These are phyloP conservation scores for Capitulum mitella DNA, from an alignment of 2,888 invertebrate genomes.

Conservation along the genomic window DNA sequence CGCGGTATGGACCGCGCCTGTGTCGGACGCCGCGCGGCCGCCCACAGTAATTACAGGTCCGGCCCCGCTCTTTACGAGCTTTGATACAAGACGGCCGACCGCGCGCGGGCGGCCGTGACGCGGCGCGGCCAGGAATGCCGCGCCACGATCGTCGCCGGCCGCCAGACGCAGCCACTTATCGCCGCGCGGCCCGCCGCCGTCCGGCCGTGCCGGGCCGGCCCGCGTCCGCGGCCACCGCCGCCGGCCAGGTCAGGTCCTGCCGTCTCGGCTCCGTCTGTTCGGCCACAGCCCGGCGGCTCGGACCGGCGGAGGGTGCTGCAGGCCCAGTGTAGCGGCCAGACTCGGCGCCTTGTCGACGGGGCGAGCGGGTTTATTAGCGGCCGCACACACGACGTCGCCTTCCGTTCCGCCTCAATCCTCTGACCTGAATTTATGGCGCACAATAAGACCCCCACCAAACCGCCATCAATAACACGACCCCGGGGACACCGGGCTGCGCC, in stretches of 20 bases:
- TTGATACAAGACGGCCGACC: slow-evolving; percentile 5
- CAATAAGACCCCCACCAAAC: not conserved
- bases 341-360: not conserved
- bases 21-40: not conserved
- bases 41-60: slow-evolving; percentile 4
- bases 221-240: too few relatives aligned
- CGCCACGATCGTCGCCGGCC: not conserved
- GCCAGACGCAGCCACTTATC: not conserved
- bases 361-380: not conserved
- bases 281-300: too few relatives aligned
- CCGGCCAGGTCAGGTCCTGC: too few relatives aligned
- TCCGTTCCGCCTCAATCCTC: not conserved
- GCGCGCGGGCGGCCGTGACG: slow-evolving; percentile 6
- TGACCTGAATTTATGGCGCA: not conserved
- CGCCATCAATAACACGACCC: slow-evolving; percentile 3
- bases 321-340: not conserved
- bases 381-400: not conserved
- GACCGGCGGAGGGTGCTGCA: too few relatives aligned
- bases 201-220: too few relatives aligned
- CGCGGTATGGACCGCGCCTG: not conserved
- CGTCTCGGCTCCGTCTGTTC: too few relatives aligned
- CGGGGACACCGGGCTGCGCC: not conserved
- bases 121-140: slow-evolving; percentile 5
- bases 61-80: slow-evolving; percentile 6
- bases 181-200: not conserved